Evolutionary conservation across 2,797 vertebrate genomes (phyloP).

Genomic region (Rhodeus uyekii): DNA sequence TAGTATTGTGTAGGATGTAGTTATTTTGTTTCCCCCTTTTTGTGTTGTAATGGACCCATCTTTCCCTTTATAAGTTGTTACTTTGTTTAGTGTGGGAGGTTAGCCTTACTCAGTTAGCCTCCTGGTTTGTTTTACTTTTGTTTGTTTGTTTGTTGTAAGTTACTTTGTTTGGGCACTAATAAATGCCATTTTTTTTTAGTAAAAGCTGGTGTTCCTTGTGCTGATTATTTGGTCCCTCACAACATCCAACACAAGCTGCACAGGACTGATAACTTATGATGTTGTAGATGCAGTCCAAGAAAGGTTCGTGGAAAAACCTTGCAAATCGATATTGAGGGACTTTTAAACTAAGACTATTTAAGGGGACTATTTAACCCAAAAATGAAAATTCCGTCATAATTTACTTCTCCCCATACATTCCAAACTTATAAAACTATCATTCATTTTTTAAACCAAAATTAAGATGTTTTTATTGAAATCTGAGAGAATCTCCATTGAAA

Average conservation of each 20-base stretch:
- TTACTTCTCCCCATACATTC: not conserved
- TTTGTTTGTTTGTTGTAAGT: no score
- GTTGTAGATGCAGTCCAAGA: not conserved
- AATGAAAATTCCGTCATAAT: not conserved
- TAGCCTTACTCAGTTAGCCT: no score
- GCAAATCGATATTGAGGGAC: not conserved
- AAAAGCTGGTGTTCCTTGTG: no score
- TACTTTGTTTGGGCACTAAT: no score
- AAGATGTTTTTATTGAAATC: not conserved
- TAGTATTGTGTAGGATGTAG: no score
- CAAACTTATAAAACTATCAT: not conserved
- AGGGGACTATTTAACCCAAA: not conserved
- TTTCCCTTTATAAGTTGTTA: no score
- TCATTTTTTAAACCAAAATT: not conserved
- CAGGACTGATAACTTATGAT: slow-evolving; percentile 14
- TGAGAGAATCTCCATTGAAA: not conserved
- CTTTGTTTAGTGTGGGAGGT: no score
- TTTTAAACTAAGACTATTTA: not conserved
- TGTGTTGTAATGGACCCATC: no score
- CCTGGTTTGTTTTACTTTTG: no score
- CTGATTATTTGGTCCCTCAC: no score
- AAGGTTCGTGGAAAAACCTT: not conserved
- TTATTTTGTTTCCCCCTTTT: no score
- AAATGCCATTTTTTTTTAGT: no score
- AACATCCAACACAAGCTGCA: slow-evolving; percentile 26